Evolutionary conservation across 1,140 invertebrate species (phyloP), one percentile per base, ranked within the genome.

Genomic region (Dufourea novaeangliae): DNA sequence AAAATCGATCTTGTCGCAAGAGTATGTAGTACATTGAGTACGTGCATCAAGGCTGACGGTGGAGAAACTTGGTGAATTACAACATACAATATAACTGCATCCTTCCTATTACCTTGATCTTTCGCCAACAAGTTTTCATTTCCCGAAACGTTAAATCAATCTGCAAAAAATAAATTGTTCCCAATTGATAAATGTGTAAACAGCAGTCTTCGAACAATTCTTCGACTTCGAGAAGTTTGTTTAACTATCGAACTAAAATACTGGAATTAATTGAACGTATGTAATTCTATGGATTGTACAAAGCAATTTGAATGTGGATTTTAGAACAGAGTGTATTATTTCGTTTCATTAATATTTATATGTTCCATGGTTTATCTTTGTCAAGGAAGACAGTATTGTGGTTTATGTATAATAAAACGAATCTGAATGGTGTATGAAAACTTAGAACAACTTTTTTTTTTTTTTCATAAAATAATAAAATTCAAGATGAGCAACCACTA

Each of bases 401-500:
- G n/a, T 7, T 50, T 50, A 50, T 20, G 14, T 50, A 50, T 20
- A n/a, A 50, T 20, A 44, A 44, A 17, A 4, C 7, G n/a, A 54
- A 68, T 37, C 11, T 20, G 29, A 32, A 22, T 52, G 2, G 20
- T 0, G 14, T 20, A n/a, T 14, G 54, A 25, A 17, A 63, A 50
- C 11, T 1, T 22, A 57, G 39, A 50, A 50, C 46, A 29, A 69
- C 63, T 6, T 64, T 62, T 81, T 29, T 6, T 64, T 62, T 81
- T 29, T 50, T 59, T 37, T n/a, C 27, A 57, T 44, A 7, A 6
- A 3, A 17, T 37, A 44, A 46, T 74, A 50, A 39, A 57, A 79
- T 79, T 59, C 22, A 54, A 59, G 75, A 82, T 63, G 69, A 64
- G 44, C 52, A 52, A 82, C 64, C 64, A 22, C 64, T 25, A 46